Base-by-base conservation (phyloP, 2,113 vertebrate genomes). In the Mus musculus region DNA sequence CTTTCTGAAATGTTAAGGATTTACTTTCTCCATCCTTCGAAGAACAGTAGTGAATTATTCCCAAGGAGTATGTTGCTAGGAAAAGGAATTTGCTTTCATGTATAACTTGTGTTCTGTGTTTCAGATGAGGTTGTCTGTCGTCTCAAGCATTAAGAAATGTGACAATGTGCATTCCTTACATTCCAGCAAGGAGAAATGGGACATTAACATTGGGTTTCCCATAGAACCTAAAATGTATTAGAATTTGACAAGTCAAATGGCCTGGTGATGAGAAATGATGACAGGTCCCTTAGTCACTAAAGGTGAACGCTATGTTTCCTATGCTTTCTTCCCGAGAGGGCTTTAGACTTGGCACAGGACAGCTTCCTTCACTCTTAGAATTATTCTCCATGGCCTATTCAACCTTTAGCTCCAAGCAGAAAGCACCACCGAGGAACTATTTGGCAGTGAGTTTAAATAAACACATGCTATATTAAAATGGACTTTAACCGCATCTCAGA, bases 401-500 rank as follows among this genome's bases (percentile, higher is more conserved):
- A 92, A 91, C 90, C 69, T 89, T 97, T 72, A 72, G 33, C 81
- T 94, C 71, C 26, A 33, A 93, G 86, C 85, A 92, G 61, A 95
- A 97, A 89, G 17, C 14, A 95, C 63, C 56, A 75, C 73, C 71
- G 67, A 96, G 86, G 92, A 96, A 78, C 63, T 93, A 88, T 91
- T 92, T 97, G 97, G 92, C 95, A 76, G 30, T 33, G 82, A 89
- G 61, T 97, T 96, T 97, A 97, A 96, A 97, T 95, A 97, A 98
- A 96, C 93, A 94, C 89, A 22, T 82, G 75, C 95, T 94, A 88
- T 95, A 94, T 96, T 85, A 97, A 95, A 97, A 77, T 24, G 56
- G 5, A 36, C 72, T 96, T 86, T 95, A 92, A 92, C 80, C 93
- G 54, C 81, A 88, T 73, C 77, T 93, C 94, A 61, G 67, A 97